Base-by-base conservation (phyloP, 2,797 vertebrate species). In the Pyrocephalus nanus region DNA sequence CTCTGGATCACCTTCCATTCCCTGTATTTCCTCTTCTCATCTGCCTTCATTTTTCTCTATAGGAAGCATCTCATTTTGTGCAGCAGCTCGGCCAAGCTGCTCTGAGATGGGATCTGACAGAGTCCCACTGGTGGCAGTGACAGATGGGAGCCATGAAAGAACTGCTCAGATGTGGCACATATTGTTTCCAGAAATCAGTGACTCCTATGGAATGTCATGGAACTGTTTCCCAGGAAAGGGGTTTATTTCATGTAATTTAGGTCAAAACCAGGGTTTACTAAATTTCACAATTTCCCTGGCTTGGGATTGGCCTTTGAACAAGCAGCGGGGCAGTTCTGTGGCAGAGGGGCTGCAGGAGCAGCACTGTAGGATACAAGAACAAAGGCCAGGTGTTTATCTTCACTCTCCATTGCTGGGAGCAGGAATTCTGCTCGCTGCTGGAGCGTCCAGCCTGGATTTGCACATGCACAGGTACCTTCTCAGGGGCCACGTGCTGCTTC, bases 381-480 rank as follows among this genome's bases (percentile, higher is more conserved):
- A 2, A 23, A 30, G 5, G 3, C 27, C 30, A 10, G n/a, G 34
- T 27, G 16, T 32, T 76, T 34, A 7, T 36, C 40, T 87, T 87
- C 58, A 15, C 3, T 45, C 30, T 36, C 38, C 6, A 0, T 2
- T 22, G 64, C 43, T 53, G 1, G 6, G 45, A 55, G 51, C 29
- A 27, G 38, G 51, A 27, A 45, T 66, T 67, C 50, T 47, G n/a
- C 67, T 60, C 3, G 1, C 40, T 34, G 40, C 54, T 17, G 12
- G 43, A 82, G 32, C 75, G 61, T 13, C 55, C 79, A 62, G 71
- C 50, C 48, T 40, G 47, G 29, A 14, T 54, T 55, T 25, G 47
- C 64, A n/a, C 22, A 0, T 25, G 47, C 64, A n/a, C 22, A 0
- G 0, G 5, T 2, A 9, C 54, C 53, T 18, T 8, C 2, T 2